These are phyloP conservation scores for Taeniopygia guttata DNA, from an alignment of 2,797 vertebrate genomes.

Conservation along the genomic window DNA sequence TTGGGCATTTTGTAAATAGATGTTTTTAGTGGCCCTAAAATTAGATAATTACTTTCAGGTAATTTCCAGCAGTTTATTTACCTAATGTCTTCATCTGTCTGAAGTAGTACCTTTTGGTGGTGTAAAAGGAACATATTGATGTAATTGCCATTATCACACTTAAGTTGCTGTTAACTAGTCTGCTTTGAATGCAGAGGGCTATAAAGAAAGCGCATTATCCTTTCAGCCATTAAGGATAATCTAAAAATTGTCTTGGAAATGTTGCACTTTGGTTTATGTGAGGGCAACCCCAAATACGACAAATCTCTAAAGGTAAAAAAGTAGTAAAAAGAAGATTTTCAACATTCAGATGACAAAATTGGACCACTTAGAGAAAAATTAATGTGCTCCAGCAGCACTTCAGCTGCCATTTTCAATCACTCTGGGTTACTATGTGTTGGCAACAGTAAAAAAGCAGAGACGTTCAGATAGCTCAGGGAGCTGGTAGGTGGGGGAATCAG, in stretches of 20 bases:
- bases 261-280: conserved; percentile 56
- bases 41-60: conserved; percentile 41
- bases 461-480: conserved; percentile 63
- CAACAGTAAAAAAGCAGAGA: conserved; percentile 76
- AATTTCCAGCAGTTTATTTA: conserved; percentile 69
- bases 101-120: conserved; percentile 59
- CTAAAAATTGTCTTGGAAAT: conserved; percentile 70
- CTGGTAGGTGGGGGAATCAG: conserved; percentile 66
- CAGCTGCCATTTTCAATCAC: conserved; percentile 90
- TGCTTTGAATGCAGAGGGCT: conserved; percentile 69
- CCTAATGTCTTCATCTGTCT: conserved; percentile 56
- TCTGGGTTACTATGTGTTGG: conserved; percentile 79
- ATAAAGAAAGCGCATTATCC: conserved; percentile 69
- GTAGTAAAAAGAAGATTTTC: conserved; percentile 54
- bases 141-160: conserved; percentile 71
- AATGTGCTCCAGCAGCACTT: conserved; percentile 73
- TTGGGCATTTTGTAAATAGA: conserved; percentile 47
- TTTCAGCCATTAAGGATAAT: conserved; percentile 73
- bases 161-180: conserved; percentile 78
- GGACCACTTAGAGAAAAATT: conserved; percentile 74
- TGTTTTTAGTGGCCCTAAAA: conserved; percentile 54
- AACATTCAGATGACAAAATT: conserved; percentile 69
- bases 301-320: conserved; percentile 55
- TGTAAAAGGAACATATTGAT: conserved; percentile 59
- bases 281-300: conserved; percentile 43